Base-by-base conservation (phyloP, 2,797 vertebrate species). In the Coreius guichenoti region DNA sequence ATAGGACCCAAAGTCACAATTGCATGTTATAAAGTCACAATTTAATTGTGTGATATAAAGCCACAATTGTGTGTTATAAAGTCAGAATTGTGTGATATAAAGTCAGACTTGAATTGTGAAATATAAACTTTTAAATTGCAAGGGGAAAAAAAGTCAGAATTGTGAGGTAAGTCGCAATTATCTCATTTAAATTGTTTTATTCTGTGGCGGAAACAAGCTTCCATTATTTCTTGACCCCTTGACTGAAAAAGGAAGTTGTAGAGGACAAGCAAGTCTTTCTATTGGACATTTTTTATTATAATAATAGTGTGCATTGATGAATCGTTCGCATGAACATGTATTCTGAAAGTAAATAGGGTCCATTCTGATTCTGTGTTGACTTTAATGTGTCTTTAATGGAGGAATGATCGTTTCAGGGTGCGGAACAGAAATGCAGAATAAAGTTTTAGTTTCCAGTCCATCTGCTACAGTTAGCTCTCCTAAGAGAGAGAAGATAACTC, bases 381-480 rank as follows among this genome's bases (percentile, higher is more conserved):
- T 67, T 47, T 80, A 49, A 80, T 33, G 36, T 45, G 36, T 45
- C n/a, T 63, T 61, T 78, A 45, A 77, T 39, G 13, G 78, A 49
- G 26, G 26, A 79, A 67, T 45, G 9, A 80, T 80, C 0, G 3
- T 82, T 58, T 82, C 13, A 31, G 11, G n/a, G 12, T 47, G n/a
- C 36, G 1, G 7, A 73, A 61, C 54, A 72, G 45, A 51, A 80
- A 68, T 51, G 79, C 63, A 80, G 21, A 39, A 70, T 56, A 43
- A 45, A 5, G 33, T 39, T 82, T 72, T 61, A 47, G 76, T 76
- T 82, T 78, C 45, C 65, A 82, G 68, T 76, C 68, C 82, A 21
- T 74, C 63, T 81, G 79, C 80, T 85, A 80, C 80, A 56, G 78
- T 77, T 70, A 84, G 51, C 58, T 49, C 58, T 69, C 13, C 67